Evolutionary conservation across 1,140 invertebrate genomes (phyloP).

Genomic region (Bombus impatiens): DNA sequence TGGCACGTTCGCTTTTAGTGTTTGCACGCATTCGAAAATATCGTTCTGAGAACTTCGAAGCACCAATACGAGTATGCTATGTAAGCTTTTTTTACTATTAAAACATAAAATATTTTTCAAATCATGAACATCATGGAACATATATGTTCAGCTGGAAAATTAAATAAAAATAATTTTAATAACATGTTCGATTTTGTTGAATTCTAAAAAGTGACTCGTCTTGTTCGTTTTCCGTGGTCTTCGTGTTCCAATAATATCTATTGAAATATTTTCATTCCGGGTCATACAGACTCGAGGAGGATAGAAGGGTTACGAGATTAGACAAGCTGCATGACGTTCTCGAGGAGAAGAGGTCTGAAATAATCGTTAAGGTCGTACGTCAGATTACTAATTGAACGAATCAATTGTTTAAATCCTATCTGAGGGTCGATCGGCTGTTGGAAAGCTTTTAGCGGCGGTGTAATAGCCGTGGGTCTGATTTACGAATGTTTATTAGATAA

Average conservation of each 20-base stretch:
- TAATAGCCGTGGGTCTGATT: conserved; percentile 51
- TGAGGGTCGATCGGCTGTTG: conserved; percentile 39
- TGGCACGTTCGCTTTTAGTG: not conserved
- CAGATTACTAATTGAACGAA: conserved; percentile 71
- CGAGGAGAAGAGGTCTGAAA: not conserved
- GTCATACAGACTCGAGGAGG: not conserved
- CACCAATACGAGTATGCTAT: not conserved
- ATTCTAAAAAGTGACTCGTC: too few species aligned
- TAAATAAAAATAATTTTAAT: too few species aligned
- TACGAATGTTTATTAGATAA: conserved; percentile 69
- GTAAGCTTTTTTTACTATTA: not conserved
- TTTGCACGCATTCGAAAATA: conserved; percentile 31
- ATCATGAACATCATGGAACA: too few species aligned
- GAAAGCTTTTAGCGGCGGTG: conserved; percentile 63
- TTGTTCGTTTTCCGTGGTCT: too few species aligned
- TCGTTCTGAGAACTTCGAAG: not conserved
- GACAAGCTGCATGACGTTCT: not conserved
- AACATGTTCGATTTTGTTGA: too few species aligned
- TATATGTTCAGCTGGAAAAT: too few species aligned
- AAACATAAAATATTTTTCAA: too few species aligned
- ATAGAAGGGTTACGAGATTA: conserved; percentile 4
- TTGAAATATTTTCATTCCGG: not conserved
- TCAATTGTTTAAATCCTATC: conserved; percentile 65
- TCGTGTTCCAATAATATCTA: too few species aligned
- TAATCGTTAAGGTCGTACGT: conserved; percentile 21